Evolutionary conservation across 2,888 invertebrate species (phyloP).

Genomic region (Leptopilina syphax): DNA sequence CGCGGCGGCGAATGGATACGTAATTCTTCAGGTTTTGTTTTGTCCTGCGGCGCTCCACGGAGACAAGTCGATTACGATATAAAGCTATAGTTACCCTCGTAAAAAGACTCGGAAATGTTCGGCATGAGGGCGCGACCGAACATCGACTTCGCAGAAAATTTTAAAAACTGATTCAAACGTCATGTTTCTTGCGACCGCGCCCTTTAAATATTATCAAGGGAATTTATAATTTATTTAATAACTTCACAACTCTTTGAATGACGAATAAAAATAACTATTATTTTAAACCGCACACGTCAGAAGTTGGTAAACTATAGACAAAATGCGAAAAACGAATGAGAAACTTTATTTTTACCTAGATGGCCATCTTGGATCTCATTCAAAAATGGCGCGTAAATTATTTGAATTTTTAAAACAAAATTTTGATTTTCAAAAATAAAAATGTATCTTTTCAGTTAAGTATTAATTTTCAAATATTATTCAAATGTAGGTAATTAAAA

Average conservation of each 20-base stretch:
- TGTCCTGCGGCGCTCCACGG: conserved; percentile 17
- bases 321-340: not conserved
- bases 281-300: too few species aligned
- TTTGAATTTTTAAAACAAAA: not conserved
- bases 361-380: not conserved
- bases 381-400: not conserved
- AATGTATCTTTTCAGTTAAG: too few species aligned
- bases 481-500: too few species aligned
- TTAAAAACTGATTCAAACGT: conserved; percentile 1
- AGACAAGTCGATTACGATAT: conserved; percentile 17
- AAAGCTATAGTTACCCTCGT: too few species aligned
- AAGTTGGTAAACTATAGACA: too few species aligned
- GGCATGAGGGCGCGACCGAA: conserved; percentile 9
- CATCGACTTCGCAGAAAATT: not conserved
- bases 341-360: not conserved
- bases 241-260: not conserved
- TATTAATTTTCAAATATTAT: too few species aligned
- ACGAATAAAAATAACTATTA: not conserved
- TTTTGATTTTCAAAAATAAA: not conserved
- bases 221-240: not conserved
- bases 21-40: conserved; percentile 32
- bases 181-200: not conserved
- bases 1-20: not conserved
- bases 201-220: not conserved
- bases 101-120: conserved; percentile 2